Evolutionary conservation across 2,888 invertebrate species (phyloP), one percentile per base, ranked within the genome.

Genomic region (Acrobasis consociella): DNA sequence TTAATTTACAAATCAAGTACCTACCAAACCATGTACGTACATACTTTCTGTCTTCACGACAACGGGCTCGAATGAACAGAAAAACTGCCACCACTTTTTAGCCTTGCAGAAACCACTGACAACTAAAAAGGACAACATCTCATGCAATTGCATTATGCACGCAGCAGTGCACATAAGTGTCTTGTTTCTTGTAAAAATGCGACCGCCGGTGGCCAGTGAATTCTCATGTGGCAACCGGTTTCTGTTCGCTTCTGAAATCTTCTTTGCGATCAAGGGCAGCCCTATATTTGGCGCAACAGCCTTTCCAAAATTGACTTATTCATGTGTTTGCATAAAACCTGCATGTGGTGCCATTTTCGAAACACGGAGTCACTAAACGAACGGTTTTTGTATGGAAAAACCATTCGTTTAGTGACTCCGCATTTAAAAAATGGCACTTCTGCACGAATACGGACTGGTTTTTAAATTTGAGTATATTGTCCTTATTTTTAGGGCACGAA

Each of bases 141-240:
- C 17, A 72, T 68, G 75, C 72, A 76, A 77, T 78, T 76, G 75
- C 72, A 76, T 78, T 78, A 78, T 71, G 66, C 66, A 76, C 76
- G 70, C 71, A 69, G 70, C 72, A 73, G 68, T 71, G 73, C 72
- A 65, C 76, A 69, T 67, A 65, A 68, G 66, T 60, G 63, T 70
- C 61, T 60, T 16, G 55, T 65, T 67, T 62, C 65, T 66, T 49
- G 64, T 64, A 63, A 68, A 74, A 74, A 80, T 85, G 72, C 78
- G 71, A 65, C 70, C 70, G 72, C 78, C 72, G 77, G 78, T 77
- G 69, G 69, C 72, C 73, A 78, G 80, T 82, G 73, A 71, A 72
- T 72, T 72, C 73, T 76, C 72, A 73, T 71, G 74, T 85, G 81
- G 67, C 76, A 72, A 88, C 88, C 86, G 86, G 87, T 89, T 85